Conservation (phyloP, 2,113 vertebrate species). For the human (Homo sapiens) region GRCh38 chr2:195778001-195778500, state of each 20-base stretch:
- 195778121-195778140: background rate
- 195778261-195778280: background rate
- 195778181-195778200: background rate
- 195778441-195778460: no score
- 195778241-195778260: background rate
- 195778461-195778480: no score
- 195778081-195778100: background rate
- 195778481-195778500: no score
- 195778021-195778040: accelerated
- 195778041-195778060: background rate
- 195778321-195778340: background rate
- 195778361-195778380: no score
- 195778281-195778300: background rate
- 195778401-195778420: no score
- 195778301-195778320: background rate
- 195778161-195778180: background rate
- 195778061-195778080: background rate
- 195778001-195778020: background rate
- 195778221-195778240: background rate
- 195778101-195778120: background rate
- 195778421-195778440: no score
- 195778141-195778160: background rate
- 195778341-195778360: background rate
- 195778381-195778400: no score
- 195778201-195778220: background rate